Evolutionary conservation across 2,797 vertebrate species (phyloP), one percentile per base, ranked within the genome.

Genomic region (Apogon talboti): DNA sequence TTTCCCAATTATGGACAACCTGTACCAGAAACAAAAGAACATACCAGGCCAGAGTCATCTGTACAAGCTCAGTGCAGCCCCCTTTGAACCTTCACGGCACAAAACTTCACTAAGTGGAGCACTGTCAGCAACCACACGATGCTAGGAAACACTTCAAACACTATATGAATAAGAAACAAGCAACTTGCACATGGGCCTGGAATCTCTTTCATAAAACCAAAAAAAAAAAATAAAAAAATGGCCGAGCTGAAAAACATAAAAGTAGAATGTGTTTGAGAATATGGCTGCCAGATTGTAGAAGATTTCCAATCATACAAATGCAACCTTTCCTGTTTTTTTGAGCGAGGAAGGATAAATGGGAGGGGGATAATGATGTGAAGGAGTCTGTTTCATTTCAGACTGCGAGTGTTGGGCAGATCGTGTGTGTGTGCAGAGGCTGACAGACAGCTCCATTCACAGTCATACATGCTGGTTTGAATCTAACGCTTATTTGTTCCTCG

Each of bases 261-360:
- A 62, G 78, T 70, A 79, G 74, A 74, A 78, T 46, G 24, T 53
- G 59, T 83, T 54, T 30, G 38, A 61, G 71, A 91, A 92, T 91
- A 68, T 90, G 91, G 84, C 30, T 62, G 24, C 82, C 90, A 91
- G 89, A 92, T 87, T 82, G 76, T 63, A 54, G 63, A 79, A 79
- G 69, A 90, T 66, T 78, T 81, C 67, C 45, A 16, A 84, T 74
- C 49, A 40, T 66, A 79, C 74, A 88, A 82, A 87, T 82, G 49
- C 64, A 79, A 86, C 59, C 68, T 71, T 86, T 79, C 76, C 73
- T 82, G 62, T 8, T 74, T 56, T 56, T 63, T 53, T n/a, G 45
- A 62, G 55, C 11, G 43, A 46, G 43, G 21, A 63, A 15, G 56
- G 65, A 71, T 69, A 30, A 80, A 82, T 79, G 63, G 60, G 40